Base-by-base conservation (phyloP, 2,888 invertebrate genomes). In the Acronicta psi region DNA sequence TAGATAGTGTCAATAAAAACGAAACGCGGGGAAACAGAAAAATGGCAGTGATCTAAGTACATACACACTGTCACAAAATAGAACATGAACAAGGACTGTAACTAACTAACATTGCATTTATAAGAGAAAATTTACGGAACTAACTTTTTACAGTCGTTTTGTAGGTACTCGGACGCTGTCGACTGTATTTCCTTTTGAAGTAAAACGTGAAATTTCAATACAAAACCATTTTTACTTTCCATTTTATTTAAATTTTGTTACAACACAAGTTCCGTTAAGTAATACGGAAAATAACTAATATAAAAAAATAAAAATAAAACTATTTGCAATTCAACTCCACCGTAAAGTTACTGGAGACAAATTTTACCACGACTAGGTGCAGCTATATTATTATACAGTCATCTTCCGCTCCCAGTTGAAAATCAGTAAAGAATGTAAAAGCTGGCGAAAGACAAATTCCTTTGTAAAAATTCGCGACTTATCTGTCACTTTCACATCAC, bases 401-500 rank as follows among this genome's bases (percentile, higher is more conserved):
- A 38, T 56, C 56, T n/a, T n/a, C 36, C 53, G n/a, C 60, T 47
- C 60, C 47, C 37, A 25, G 45, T 41, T 53, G 54, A 17, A 59
- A 56, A 56, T 51, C 45, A 57, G 49, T 42, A 38, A 73, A 76
- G 60, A 59, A 73, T 73, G 52, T 57, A 61, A 67, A 76, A 67
- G 61, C 54, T 59, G 43, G 52, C n/a, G n/a, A 18, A 13, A 54
- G 62, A 66, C 68, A 67, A 75, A 72, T 76, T 70, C 52, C 54
- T 66, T 65, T 56, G 45, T 52, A 49, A 65, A 69, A 63, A 75
- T 73, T 75, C 61, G 44, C 63, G 60, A 79, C 75, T 81, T 84
- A 84, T 85, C 84, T 80, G 80, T 83, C 75, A 81, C 67, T 82
- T 69, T 64, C 79, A 76, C 82, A 74, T 77, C 82, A 82, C 75